Conservation (phyloP, 2,888 invertebrate species). For the Oxyteleia sp. region DNA sequence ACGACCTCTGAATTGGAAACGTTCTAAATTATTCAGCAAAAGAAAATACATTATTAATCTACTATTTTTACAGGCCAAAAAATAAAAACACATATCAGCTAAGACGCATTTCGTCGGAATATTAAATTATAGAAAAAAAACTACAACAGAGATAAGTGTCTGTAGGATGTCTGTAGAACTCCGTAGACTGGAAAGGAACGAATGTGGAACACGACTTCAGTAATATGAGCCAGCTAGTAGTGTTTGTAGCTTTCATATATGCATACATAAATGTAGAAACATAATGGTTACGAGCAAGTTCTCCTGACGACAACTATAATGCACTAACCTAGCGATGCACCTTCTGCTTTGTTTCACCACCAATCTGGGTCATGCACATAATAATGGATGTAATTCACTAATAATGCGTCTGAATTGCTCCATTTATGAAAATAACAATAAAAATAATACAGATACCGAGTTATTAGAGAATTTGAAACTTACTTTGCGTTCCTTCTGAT, state of each 20-base stretch:
- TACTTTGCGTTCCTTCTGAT: too few species aligned
- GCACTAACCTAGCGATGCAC: slow-evolving; percentile 40
- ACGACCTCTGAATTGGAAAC: too few species aligned
- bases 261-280: slow-evolving; percentile 3
- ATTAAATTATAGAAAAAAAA: neutral
- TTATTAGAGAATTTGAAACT: too few species aligned
- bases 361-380: slow-evolving; percentile 41
- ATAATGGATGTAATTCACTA: slow-evolving; percentile 42
- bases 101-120: neutral
- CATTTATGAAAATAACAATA: too few species aligned
- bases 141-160: neutral
- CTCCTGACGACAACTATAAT: slow-evolving; percentile 50
- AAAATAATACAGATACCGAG: too few species aligned
- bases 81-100: too few species aligned
- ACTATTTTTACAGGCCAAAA: too few species aligned
- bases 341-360: slow-evolving; percentile 49
- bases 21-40: too few species aligned
- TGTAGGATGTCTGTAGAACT: neutral
- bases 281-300: slow-evolving; percentile 38
- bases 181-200: slow-evolving; percentile 21
- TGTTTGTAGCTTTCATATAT: slow-evolving; percentile 24
- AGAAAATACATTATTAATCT: too few species aligned
- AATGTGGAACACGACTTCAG: slow-evolving; percentile 42
- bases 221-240: slow-evolving; percentile 1
- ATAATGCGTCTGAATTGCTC: slow-evolving; percentile 32